These are phyloP conservation scores for Petrolisthes manimaculis DNA, from an alignment of 2,888 invertebrate genomes.

Conservation along the genomic window DNA sequence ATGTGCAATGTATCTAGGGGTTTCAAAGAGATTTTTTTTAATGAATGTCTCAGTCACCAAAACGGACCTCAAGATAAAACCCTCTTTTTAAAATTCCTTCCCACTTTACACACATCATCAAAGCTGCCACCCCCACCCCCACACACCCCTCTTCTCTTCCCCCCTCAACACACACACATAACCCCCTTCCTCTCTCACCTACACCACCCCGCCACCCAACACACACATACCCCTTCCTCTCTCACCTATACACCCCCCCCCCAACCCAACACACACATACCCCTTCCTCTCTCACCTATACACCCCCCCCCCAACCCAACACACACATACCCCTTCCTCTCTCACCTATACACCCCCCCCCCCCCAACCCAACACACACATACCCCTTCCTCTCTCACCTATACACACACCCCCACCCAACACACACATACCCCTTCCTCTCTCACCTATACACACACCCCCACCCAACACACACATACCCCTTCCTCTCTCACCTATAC, in stretches of 20 bases:
- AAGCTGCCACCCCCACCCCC: not conserved
- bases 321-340: not conserved
- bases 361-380: not conserved
- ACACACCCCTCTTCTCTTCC: conserved; percentile 10
- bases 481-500: not conserved
- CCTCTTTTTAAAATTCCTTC: conserved; percentile 1
- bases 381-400: no score
- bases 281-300: not conserved
- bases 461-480: not conserved
- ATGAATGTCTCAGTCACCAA: conserved; percentile 45
- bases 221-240: conserved; percentile 4
- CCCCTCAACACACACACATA: not conserved
- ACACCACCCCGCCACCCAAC: not conserved
- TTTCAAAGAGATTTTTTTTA: conserved; percentile 37
- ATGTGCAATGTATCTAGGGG: conserved; percentile 58
- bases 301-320: not conserved
- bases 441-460: no score
- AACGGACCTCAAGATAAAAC: conserved; percentile 45
- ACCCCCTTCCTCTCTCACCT: not conserved
- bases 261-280: not conserved
- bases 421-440: no score
- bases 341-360: conserved; percentile 6
- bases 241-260: not conserved
- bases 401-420: not conserved
- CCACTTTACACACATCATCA: not conserved